These are phyloP conservation scores for Sus scrofa DNA, from an alignment of 2,113 vertebrate genomes.

Conservation along the genomic window T2T-Sscrofa CM000817.6:103331001-103331500, in stretches of 20 bases:
- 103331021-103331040: too few relatives aligned
- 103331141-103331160: not conserved
- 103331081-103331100: not conserved
- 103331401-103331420: not conserved
- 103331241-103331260: not conserved
- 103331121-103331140: not conserved
- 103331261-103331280: not conserved
- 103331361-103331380: not conserved
- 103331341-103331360: too few relatives aligned
- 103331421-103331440: not conserved
- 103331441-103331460: not conserved
- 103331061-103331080: not conserved
- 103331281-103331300: not conserved
- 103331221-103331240: too few relatives aligned
- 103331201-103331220: not conserved
- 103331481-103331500: not conserved
- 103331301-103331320: not conserved
- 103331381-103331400: not conserved
- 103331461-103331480: not conserved
- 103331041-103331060: not conserved
- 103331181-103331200: too few relatives aligned
- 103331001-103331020: not conserved
- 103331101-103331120: not conserved
- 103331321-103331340: not conserved
- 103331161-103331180: too few relatives aligned